Evolutionary conservation across 53 echinoderm and acorn worm genomes (phyloP).

Genomic region (Astropecten irregularis): DNA sequence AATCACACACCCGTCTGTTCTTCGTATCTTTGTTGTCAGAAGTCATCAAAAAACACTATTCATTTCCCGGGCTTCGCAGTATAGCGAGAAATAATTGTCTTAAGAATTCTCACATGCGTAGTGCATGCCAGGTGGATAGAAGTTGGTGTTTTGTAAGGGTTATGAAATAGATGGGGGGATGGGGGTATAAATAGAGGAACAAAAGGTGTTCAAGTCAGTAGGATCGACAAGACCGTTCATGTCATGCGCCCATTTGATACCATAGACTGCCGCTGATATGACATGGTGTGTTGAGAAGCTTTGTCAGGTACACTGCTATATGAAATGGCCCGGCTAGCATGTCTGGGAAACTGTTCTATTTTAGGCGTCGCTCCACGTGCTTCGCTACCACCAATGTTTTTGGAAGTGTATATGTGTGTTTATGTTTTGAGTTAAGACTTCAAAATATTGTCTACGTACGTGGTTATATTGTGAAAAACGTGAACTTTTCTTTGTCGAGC

Average conservation of each 20-base stretch:
- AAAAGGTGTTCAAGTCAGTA: too few relatives aligned
- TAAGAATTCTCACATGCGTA: too few relatives aligned
- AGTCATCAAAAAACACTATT: not conserved
- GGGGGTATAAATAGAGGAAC: too few relatives aligned
- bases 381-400: too few relatives aligned
- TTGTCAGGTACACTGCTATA: not conserved
- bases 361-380: too few relatives aligned
- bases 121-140: too few relatives aligned
- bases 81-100: too few relatives aligned
- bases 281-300: slow-evolving; percentile 11
- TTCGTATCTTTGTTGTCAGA: not conserved
- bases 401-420: too few relatives aligned
- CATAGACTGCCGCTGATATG: slow-evolving; percentile 22
- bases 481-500: not conserved
- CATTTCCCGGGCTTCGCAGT: too few relatives aligned
- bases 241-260: slow-evolving; percentile 44
- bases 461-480: not conserved
- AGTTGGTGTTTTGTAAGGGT: too few relatives aligned
- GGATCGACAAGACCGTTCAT: not conserved
- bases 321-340: slow-evolving; percentile 42
- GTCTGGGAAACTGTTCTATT: not conserved
- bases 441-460: not conserved
- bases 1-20: not conserved
- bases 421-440: too few relatives aligned
- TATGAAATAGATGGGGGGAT: too few relatives aligned